These are phyloP conservation scores for Shinisaurus crocodilurus DNA, from an alignment of 2,113 vertebrate species.

Conservation along the genomic window DNA sequence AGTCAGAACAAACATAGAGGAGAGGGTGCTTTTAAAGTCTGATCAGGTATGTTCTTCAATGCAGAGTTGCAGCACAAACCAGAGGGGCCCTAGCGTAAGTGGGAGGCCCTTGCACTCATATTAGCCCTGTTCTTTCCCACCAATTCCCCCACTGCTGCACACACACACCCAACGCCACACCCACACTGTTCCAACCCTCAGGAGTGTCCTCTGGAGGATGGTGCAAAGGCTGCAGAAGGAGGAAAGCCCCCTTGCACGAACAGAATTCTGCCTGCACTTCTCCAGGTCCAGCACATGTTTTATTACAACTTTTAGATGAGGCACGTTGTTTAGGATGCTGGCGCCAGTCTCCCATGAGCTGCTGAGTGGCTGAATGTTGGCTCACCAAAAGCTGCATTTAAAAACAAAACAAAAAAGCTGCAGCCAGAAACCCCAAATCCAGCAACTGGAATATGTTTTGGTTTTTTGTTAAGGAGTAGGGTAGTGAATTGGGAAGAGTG, in stretches of 20 bases:
- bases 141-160: neutral
- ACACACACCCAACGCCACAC: neutral
- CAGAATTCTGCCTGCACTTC: neutral
- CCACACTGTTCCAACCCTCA: neutral
- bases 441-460: neutral
- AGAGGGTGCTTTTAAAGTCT: slow-evolving; percentile 75
- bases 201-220: neutral
- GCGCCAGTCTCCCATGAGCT: neutral
- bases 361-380: neutral
- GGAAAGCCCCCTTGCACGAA: neutral
- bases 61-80: neutral
- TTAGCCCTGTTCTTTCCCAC: neutral
- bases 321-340: neutral
- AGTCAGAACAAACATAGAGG: slow-evolving; percentile 69
- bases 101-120: neutral
- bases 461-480: neutral
- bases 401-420: neutral
- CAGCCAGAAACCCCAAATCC: too few species aligned
- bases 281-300: neutral
- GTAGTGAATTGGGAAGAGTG: neutral
- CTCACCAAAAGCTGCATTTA: neutral
- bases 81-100: neutral
- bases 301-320: neutral
- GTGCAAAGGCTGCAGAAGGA: neutral
- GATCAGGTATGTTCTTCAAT: slow-evolving; percentile 82